Evolutionary conservation across 2,113 vertebrate species (phyloP).

Genomic region (Centropus bengalensis): DNA sequence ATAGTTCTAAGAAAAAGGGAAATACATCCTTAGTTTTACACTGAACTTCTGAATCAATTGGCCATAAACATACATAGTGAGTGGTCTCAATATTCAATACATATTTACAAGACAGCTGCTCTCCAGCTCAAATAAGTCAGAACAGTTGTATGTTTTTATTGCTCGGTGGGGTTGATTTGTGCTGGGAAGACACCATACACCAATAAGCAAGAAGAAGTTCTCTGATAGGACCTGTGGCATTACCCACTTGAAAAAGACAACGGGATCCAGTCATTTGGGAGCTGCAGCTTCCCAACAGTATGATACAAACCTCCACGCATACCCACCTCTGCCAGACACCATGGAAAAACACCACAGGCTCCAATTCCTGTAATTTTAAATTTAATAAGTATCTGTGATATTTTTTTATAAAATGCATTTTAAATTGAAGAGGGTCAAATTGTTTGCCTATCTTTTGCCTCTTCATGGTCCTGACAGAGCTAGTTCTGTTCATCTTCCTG

Average conservation of each 20-base stretch:
- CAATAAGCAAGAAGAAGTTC: background rate
- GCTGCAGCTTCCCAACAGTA: background rate
- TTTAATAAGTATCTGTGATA: background rate
- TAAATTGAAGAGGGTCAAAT: background rate
- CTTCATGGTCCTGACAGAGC: background rate
- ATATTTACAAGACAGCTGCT: background rate
- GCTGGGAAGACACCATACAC: accelerated
- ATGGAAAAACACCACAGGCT: background rate
- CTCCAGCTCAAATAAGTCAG: background rate
- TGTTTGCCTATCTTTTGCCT: background rate
- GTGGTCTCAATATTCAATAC: background rate
- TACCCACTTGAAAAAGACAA: background rate
- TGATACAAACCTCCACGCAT: background rate
- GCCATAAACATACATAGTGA: background rate
- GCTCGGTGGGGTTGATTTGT: background rate
- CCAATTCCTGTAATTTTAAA: background rate
- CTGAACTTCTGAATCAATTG: background rate
- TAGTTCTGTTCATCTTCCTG: background rate
- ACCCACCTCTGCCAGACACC: background rate
- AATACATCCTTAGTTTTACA: background rate
- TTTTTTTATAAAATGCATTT: background rate
- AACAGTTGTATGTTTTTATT: background rate
- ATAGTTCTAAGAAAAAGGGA: background rate
- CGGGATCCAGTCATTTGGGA: background rate
- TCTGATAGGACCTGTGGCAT: accelerated